A percentile compares a stretch with the other conserved stretches of the same genome.
These are phyloP conservation scores for Eulithis testata DNA, from an alignment of 2,888 invertebrate species.

Conservation along the genomic window DNA sequence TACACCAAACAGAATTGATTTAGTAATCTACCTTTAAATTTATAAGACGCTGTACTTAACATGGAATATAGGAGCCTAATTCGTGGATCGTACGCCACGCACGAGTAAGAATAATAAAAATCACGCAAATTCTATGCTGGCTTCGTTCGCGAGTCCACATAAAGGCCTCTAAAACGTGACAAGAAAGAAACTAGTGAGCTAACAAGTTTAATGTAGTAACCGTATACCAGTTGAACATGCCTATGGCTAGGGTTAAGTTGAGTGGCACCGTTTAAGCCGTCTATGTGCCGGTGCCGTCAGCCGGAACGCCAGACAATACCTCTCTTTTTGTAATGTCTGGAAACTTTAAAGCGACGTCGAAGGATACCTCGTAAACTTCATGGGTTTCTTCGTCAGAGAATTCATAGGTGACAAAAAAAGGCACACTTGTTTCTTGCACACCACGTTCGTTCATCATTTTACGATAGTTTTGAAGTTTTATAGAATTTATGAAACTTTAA, in stretches of 20 bases:
- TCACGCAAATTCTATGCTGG: too few species aligned
- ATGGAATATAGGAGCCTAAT: too few species aligned
- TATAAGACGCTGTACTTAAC: too few species aligned
- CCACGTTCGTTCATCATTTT: conserved; percentile 15
- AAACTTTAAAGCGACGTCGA: conserved; percentile 32
- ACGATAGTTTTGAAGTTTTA: conserved; percentile 23
- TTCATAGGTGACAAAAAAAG: conserved; percentile 25
- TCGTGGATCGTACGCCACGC: too few species aligned
- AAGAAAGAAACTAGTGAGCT: not conserved
- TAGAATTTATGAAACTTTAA: conserved; percentile 11
- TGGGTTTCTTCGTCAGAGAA: conserved; percentile 16
- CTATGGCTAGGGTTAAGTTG: conserved; percentile 27
- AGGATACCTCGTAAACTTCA: conserved; percentile 34
- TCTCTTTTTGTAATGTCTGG: conserved; percentile 39
- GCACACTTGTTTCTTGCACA: conserved; percentile 10
- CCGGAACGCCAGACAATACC: conserved; percentile 38
- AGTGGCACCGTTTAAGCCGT: conserved; percentile 41
- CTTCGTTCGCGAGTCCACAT: too few species aligned
- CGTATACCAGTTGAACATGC: conserved; percentile 5
- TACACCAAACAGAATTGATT: too few species aligned
- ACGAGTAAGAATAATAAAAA: too few species aligned
- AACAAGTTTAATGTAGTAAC: not conserved
- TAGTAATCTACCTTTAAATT: too few species aligned
- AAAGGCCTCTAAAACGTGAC: not conserved
- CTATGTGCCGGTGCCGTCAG: conserved; percentile 25